Evolutionary conservation across 1,140 invertebrate genomes (phyloP), one percentile per base, ranked within the genome.

Genomic region (Hydropsyche tenuis): DNA sequence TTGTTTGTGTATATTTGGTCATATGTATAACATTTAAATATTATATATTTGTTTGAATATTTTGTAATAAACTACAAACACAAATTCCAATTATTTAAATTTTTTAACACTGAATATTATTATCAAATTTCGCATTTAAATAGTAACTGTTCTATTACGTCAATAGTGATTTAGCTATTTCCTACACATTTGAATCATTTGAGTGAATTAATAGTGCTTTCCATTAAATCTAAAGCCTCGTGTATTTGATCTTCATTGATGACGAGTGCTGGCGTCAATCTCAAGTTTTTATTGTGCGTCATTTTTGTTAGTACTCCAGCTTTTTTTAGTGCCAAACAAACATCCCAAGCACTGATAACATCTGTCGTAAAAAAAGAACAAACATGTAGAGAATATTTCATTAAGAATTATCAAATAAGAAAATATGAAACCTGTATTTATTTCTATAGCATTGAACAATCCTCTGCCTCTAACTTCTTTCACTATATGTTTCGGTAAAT

Each of bases 221-320:
- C 84, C 77, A 98, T 96, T 56, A 98, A 97, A 12, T 92, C 87
- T 16, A 89, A 80, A 75, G 92, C 92, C 81, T 97, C 90, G 1
- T 84, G 69, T 56, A 97, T 83, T 84, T 99, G 90, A 16, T 84
- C 77, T 77, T 96, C 89, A 6, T 79, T 95, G 53, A 98, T 97
- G 20, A 91, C 85, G 1, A 99, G 84, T 0, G 96, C 95, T 14
- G 97, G 96, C 0, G 96, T 98, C 96, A 74, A 48, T 51, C 75
- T 46, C 7, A 76, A 22, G 53, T 76, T 76, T 46, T 76, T 76
- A 18, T 76, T 20, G 51, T 76, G 75, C 7, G 75, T 76, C 75
- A 76, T 76, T 53, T 73, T 76, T 2, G 75, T 76, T 16, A 76
- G 45, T 1, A 76, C 48, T 0, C 75, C 75, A 14, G 75, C 72